These are phyloP conservation scores for Drosophila parvula DNA, from an alignment of 1,140 invertebrate species.

Conservation along the genomic window DNA sequence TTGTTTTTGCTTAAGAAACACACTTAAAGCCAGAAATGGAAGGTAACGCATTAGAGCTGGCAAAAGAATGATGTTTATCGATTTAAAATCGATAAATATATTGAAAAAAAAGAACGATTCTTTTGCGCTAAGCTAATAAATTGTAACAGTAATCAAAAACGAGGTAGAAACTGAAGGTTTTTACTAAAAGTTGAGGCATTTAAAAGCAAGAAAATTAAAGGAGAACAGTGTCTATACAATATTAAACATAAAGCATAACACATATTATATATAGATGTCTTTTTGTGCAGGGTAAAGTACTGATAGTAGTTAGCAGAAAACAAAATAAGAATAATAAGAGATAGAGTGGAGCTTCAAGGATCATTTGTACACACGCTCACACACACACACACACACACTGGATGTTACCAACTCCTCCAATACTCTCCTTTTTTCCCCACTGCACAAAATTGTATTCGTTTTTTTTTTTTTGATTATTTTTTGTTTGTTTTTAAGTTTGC, in stretches of 20 bases:
- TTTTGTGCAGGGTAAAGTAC: slow-evolving; percentile 59
- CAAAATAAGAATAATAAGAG: neutral
- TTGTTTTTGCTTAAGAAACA: neutral
- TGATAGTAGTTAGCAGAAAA: slow-evolving; percentile 58
- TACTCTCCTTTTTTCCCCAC: neutral
- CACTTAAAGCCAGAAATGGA: neutral
- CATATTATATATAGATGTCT: slow-evolving; percentile 9
- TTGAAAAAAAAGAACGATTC: too few relatives aligned
- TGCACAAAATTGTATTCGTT: slow-evolving; percentile 23
- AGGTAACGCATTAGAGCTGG: too few relatives aligned
- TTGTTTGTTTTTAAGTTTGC: slow-evolving; percentile 30
- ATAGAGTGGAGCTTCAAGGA: slow-evolving; percentile 7
- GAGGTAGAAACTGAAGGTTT: too few relatives aligned
- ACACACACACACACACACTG: slow-evolving; percentile 5
- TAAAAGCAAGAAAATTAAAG: slow-evolving; percentile 12
- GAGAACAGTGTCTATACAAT: slow-evolving; percentile 22
- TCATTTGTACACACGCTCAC: slow-evolving; percentile 25
- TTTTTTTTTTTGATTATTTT: neutral
- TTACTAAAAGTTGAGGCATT: slow-evolving; percentile 5
- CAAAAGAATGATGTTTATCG: too few relatives aligned
- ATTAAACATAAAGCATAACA: neutral
- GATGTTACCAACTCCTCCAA: neutral
- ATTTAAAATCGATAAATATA: too few relatives aligned
- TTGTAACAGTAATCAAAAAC: too few relatives aligned
- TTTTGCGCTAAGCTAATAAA: too few relatives aligned